Conservation (phyloP, 2,797 vertebrate genomes). For the Pagetopsis macropterus region DNA sequence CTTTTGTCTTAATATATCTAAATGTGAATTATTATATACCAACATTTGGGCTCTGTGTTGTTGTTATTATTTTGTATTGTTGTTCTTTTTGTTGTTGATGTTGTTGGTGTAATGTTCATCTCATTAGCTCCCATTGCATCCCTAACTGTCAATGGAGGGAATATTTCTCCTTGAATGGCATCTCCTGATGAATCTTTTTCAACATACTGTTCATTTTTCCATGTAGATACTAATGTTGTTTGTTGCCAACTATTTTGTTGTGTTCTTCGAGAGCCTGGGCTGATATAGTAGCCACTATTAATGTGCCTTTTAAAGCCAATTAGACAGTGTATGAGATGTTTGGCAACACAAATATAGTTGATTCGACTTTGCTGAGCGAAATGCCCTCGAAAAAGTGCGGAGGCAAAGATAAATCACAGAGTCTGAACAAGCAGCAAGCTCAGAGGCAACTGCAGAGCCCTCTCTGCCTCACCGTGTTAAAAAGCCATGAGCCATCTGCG, state of each 20-base stretch:
- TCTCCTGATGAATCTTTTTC: not conserved
- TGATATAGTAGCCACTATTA: not conserved
- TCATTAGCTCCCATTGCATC: not conserved
- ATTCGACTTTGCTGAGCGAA: constrained; percentile 37
- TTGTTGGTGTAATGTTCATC: not conserved
- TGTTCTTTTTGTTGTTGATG: too few species aligned
- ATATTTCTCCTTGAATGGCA: not conserved
- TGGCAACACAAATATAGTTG: constrained; percentile 14
- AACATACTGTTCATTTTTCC: not conserved
- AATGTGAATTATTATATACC: not conserved
- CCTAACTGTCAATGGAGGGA: not conserved
- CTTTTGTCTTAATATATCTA: not conserved
- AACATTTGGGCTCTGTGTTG: not conserved
- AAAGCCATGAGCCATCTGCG: constrained; percentile 47
- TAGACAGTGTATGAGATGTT: constrained; percentile 2
- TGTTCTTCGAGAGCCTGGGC: not conserved
- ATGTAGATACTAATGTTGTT: too few species aligned
- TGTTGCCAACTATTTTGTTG: not conserved
- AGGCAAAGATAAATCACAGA: constrained; percentile 52
- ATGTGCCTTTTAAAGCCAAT: constrained; percentile 20
- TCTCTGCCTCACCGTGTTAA: constrained; percentile 38
- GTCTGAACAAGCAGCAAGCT: constrained; percentile 55
- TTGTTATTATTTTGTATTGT: too few species aligned
- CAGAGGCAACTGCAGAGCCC: constrained; percentile 57
- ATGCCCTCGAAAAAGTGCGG: constrained; percentile 26